Evolutionary conservation across 2,888 invertebrate genomes (phyloP).

Genomic region (Ormyrus pomaceus): DNA sequence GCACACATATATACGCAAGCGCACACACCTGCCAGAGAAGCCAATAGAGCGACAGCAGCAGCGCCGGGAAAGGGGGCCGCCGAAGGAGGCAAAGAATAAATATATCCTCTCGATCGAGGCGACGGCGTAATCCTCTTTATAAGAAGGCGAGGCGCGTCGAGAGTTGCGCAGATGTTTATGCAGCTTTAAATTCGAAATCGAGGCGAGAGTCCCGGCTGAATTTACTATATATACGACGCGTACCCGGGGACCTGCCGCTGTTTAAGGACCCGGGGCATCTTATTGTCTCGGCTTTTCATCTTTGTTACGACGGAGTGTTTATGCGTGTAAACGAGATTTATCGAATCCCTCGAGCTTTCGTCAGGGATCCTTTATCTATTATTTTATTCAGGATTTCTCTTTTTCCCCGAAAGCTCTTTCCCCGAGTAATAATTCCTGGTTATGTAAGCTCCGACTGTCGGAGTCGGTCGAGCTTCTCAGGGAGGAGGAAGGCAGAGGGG

Average conservation of each 20-base stretch:
- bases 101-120: neutral
- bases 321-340: constrained; percentile 49
- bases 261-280: neutral
- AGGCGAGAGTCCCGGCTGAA: neutral
- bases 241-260: too few relatives aligned
- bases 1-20: too few relatives aligned
- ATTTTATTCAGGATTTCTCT: constrained; percentile 37
- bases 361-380: constrained; percentile 38
- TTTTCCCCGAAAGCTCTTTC: constrained; percentile 22
- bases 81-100: neutral
- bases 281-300: constrained; percentile 20
- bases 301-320: constrained; percentile 46
- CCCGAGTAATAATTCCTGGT: constrained; percentile 63
- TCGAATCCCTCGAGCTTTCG: constrained; percentile 16
- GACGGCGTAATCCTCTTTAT: neutral
- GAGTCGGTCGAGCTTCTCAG: constrained; percentile 18
- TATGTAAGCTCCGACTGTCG: constrained; percentile 44
- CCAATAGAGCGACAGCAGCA: too few relatives aligned
- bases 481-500: neutral
- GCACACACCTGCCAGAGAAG: too few relatives aligned
- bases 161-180: constrained; percentile 24
- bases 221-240: too few relatives aligned
- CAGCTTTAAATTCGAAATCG: constrained; percentile 37
- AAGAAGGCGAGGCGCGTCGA: neutral
- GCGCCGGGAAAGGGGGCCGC: too few relatives aligned